phyloP scores from a whole-genome alignment of 1,140 invertebrate genomes.

The Palaemon carinicauda region DNA sequence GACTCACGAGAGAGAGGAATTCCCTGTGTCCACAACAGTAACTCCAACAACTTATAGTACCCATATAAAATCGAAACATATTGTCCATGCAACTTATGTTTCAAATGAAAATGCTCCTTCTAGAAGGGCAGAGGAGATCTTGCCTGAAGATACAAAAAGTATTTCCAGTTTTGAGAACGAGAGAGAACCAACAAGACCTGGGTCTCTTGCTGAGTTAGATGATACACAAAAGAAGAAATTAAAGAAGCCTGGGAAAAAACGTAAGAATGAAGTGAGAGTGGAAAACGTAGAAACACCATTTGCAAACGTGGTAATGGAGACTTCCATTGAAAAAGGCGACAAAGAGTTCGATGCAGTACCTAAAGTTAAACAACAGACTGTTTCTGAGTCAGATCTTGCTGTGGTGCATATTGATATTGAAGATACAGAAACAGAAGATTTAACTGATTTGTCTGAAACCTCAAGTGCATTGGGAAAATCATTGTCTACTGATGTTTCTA shows the following conservation, averaged over 20 bases:
- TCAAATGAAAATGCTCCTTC: background rate
- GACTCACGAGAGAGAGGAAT: background rate
- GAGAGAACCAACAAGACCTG: background rate
- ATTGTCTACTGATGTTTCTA: no score
- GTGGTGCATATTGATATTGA: conserved; percentile 12
- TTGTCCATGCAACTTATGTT: conserved; percentile 13
- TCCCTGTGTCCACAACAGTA: background rate
- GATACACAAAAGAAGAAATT: conserved; percentile 18
- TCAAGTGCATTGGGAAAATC: no score
- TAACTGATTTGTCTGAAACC: background rate
- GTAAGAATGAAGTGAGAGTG: conserved; percentile 10
- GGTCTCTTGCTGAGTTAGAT: background rate
- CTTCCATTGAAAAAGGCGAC: conserved; percentile 22
- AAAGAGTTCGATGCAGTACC: background rate
- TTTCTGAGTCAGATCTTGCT: conserved; percentile 41
- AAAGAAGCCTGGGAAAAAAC: background rate
- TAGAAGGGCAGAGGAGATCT: background rate
- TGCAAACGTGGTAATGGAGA: conserved; percentile 29
- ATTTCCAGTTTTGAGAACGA: background rate
- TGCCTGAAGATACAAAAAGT: background rate
- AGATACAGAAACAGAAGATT: background rate
- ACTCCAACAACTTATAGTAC: background rate
- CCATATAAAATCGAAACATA: background rate
- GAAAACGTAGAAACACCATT: conserved; percentile 28
- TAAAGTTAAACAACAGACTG: background rate